These are phyloP conservation scores for Sinotaia quadrata DNA, from an alignment of 2,888 invertebrate species.

Conservation along the genomic window DNA sequence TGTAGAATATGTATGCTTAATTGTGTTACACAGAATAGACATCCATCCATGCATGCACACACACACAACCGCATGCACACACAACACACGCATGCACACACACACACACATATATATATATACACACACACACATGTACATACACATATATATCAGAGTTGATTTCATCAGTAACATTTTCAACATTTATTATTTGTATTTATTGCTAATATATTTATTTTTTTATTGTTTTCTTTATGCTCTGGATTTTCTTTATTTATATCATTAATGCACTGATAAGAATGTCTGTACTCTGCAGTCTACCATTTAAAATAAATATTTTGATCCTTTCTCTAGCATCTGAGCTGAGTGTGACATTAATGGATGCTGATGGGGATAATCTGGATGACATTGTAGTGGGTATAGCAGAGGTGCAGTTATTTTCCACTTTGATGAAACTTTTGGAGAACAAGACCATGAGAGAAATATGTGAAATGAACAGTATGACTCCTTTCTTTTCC, in stretches of 20 bases:
- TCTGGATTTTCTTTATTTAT: too few species aligned
- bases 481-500: not conserved
- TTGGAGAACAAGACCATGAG: not conserved
- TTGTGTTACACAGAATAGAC: too few species aligned
- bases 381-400: conserved; percentile 63
- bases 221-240: not conserved
- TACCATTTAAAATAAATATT: too few species aligned
- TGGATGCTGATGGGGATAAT: conserved; percentile 68
- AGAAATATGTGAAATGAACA: not conserved
- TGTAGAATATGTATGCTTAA: too few species aligned
- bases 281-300: too few species aligned
- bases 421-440: not conserved
- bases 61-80: too few species aligned
- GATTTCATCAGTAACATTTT: too few species aligned
- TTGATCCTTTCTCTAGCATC: conserved; percentile 21
- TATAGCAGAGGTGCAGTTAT: conserved; percentile 23
- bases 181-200: not conserved
- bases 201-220: not conserved
- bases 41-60: too few species aligned
- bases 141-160: not conserved
- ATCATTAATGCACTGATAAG: too few species aligned
- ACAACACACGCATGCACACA: too few species aligned
- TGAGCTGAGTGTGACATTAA: conserved; percentile 45
- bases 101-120: too few species aligned
- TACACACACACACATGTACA: too few species aligned